Evolutionary conservation across 1,140 invertebrate species (phyloP), one percentile per base, ranked within the genome.

Genomic region (Scaptomyza montana): DNA sequence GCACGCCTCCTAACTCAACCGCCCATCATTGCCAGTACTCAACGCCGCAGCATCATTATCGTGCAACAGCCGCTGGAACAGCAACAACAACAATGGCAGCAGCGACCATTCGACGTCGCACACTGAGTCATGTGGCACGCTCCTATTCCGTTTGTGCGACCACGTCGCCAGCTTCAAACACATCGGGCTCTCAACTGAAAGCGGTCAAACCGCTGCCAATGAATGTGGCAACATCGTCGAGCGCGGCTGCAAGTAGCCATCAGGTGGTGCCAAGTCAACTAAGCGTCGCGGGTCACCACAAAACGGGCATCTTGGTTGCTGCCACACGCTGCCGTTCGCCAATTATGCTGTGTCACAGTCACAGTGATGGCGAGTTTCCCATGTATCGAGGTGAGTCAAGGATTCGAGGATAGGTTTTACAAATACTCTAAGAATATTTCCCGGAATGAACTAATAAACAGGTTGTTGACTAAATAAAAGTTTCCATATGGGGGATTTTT

Each of bases 291-390:
- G 57, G 65, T 28, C 64, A 75, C 53, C 84, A 89, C 63, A 90
- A 82, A 53, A 77, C 73, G 10, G 89, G 78, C 68, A 85, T 90
- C 36, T 68, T 86, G 78, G 80, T 90, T 16, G 86, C 81, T n/a
- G 86, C 82, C 8, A 77, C 78, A 75, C 93, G 93, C 89, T 94
- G 93, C 82, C 93, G 93, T 91, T 93, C 93, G 78, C 93, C 93
- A 69, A 96, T 96, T 94, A 96, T 96, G 95, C 93, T 96, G 80
- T 96, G 95, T 54, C 95, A 96, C 92, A 96, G 95, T 90, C 95
- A 95, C 92, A 96, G 95, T 89, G 95, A 96, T 89, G 95, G 95
- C 84, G 95, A 96, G 92, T 96, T 96, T 92, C 95, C 95, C 77
- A 94, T 96, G 91, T 96, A 96, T 92, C 93, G 90, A 91, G 90